A percentile compares a stretch with the other conserved stretches of the same genome.
These are phyloP conservation scores for Dione juno DNA, from an alignment of 2,888 invertebrate genomes.

Conservation along the genomic window DNA sequence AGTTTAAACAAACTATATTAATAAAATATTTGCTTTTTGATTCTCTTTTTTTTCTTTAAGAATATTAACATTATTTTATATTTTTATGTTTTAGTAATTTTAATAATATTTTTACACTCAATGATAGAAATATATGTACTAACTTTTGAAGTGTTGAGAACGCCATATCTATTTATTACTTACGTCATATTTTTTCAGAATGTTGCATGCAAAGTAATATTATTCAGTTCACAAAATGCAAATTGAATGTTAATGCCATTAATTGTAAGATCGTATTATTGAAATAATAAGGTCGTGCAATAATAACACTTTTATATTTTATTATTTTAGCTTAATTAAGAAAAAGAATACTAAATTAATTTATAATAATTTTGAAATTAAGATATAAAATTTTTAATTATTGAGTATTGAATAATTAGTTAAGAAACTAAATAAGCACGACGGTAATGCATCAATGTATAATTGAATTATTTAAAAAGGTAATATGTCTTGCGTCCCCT, in stretches of 20 bases:
- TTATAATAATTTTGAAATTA: neutral
- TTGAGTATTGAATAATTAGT: neutral
- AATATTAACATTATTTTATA: too few relatives aligned
- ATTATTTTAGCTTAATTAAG: neutral
- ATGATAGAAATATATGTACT: too few relatives aligned
- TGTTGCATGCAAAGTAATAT: conserved; percentile 13
- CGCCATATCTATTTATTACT: conserved; percentile 10
- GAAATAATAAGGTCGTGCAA: conserved; percentile 16
- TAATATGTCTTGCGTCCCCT: conserved; percentile 14
- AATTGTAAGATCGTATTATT: conserved; percentile 10
- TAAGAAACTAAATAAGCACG: neutral
- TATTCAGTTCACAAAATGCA: conserved; percentile 2
- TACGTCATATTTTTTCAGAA: neutral
- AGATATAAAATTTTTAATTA: neutral
- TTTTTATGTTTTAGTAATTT: too few relatives aligned
- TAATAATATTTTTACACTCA: neutral
- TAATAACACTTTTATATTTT: conserved; percentile 5
- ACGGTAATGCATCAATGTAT: neutral
- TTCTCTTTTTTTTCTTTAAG: too few relatives aligned
- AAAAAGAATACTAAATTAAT: neutral
- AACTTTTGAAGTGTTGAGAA: too few relatives aligned
- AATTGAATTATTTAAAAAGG: conserved; percentile 15
- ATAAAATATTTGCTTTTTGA: neutral
- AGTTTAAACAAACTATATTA: neutral
- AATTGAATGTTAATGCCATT: conserved; percentile 19